Evolutionary conservation across 2,888 invertebrate genomes (phyloP), one percentile per base, ranked within the genome.

Genomic region (Habrosyne pyritoides): DNA sequence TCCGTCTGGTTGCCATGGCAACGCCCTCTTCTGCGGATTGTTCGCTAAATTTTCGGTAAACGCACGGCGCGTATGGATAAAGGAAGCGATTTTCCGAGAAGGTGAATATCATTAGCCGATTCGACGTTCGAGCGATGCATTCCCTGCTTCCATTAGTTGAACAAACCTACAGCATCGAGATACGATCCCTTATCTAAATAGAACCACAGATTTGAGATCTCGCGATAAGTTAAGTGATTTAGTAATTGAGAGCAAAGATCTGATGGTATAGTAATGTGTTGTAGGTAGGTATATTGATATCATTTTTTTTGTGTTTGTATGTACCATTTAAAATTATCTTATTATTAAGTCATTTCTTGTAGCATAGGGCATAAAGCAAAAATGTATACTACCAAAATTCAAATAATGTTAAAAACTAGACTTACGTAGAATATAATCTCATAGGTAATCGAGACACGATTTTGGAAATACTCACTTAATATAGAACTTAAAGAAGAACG

Each of bases 21-120:
- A 92, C 91, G 71, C 91, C 92, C 92, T 84, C 73, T 59, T 18
- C 42, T 42, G n/a, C 67, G 79, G 73, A 81, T 79, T 79, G 79
- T 73, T 77, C 75, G 79, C 84, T 77, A 83, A 87, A 85, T 87
- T 89, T 84, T 82, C 84, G 81, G 87, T 81, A 87, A 90, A 85
- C 76, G 87, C 83, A 83, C 86, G 76, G 74, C 79, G 82, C 83
- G 81, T 84, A 78, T 79, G 86, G 85, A 86, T 85, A 86, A 86
- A 86, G 88, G 84, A 88, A 89, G 83, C 86, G 86, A 84, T 90
- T 90, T 89, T 86, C 87, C 86, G 81, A 84, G 81, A 77, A 87
- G 88, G 87, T 91, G 91, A 91, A 91, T 91, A 89, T 87, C 87
- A 91, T 91, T 91, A 88, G 82, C 74, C 69, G 79, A 84, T 86